phyloP scores from a whole-genome alignment of 2,113 vertebrate genomes.

The Prunella fulvescens region DNA sequence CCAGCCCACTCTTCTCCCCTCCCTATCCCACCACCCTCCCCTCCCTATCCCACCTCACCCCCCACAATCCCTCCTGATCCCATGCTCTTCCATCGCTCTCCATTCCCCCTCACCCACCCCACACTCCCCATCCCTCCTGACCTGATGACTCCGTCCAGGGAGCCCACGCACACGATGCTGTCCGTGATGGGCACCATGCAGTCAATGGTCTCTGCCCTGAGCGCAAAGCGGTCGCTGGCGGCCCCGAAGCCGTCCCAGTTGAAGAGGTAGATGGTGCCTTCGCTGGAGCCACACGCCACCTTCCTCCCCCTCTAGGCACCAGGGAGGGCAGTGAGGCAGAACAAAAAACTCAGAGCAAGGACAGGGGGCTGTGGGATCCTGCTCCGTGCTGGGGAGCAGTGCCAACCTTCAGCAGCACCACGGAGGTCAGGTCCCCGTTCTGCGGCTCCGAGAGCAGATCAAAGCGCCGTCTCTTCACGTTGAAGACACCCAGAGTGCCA shows the following conservation, averaged over 20 bases:
- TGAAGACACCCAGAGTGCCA: conserved; percentile 91
- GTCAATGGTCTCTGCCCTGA: conserved; percentile 88
- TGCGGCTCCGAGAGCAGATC: conserved; percentile 90
- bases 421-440: conserved; percentile 87
- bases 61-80: neutral
- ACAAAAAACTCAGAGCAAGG: accelerated
- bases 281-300: conserved; percentile 89
- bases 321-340: neutral
- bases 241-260: conserved; percentile 97
- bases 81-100: neutral
- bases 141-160: conserved; percentile 91
- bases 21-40: too few species aligned
- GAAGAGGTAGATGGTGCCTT: conserved; percentile 93
- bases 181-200: conserved; percentile 86
- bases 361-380: neutral
- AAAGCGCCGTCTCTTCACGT: conserved; percentile 87
- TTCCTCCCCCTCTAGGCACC: conserved; percentile 81
- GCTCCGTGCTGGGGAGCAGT: accelerated
- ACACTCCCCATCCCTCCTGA: conserved; percentile 26
- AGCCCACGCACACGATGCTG: conserved; percentile 87
- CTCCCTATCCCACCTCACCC: too few species aligned
- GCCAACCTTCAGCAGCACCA: conserved; percentile 86
- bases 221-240: conserved; percentile 89
- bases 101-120: neutral
- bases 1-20: neutral